Evolutionary conservation across 2,888 invertebrate genomes (phyloP).

Genomic region (Drosophila kambysellisi): DNA sequence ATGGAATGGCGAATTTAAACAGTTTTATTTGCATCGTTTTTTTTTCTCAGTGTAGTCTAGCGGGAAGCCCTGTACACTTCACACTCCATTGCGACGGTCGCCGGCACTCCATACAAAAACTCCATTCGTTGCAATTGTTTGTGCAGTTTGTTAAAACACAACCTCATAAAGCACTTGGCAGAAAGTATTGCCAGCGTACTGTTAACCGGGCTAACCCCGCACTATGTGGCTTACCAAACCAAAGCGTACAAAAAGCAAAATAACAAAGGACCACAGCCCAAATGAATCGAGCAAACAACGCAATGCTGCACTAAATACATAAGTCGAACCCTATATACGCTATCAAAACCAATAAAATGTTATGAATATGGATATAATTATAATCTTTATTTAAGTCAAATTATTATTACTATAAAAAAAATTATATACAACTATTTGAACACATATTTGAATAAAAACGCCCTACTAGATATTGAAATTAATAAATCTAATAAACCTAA

Average conservation of each 20-base stretch:
- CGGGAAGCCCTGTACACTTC: constrained; percentile 8
- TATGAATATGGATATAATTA: neutral
- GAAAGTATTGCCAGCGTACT: constrained; percentile 15
- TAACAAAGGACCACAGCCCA: constrained; percentile 40
- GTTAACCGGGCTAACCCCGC: constrained; percentile 24
- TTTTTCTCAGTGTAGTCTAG: constrained; percentile 24
- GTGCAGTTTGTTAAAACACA: constrained; percentile 70
- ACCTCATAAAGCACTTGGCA: constrained; percentile 63
- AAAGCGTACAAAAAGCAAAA: constrained; percentile 37
- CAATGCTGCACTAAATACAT: neutral
- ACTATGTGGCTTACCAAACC: constrained; percentile 27
- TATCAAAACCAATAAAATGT: neutral
- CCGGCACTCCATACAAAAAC: constrained; percentile 68
- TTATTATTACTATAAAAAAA: no score
- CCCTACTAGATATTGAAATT: neutral
- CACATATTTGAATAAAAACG: neutral
- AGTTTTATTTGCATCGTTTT: neutral
- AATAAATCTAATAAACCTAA: neutral
- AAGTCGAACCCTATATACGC: constrained; percentile 25
- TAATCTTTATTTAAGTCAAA: neutral
- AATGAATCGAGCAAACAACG: constrained; percentile 51
- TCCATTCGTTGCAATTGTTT: constrained; percentile 67
- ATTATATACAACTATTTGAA: neutral
- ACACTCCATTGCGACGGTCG: constrained; percentile 50
- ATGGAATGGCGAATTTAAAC: no score